Evolutionary conservation across 2,113 vertebrate species (phyloP), one percentile per base, ranked within the genome.

Genomic region (Onychorhynchus coronatus): DNA sequence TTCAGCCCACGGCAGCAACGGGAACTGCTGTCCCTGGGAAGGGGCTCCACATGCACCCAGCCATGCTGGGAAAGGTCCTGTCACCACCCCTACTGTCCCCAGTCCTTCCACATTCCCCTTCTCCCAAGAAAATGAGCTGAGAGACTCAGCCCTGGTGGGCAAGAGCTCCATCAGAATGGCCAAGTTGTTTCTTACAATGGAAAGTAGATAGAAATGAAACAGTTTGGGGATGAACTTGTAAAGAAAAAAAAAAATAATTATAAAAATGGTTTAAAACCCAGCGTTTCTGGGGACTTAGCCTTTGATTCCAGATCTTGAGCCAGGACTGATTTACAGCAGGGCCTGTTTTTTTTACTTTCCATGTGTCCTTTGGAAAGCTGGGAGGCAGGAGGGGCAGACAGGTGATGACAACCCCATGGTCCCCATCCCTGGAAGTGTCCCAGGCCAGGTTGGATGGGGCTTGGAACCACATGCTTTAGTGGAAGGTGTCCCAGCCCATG

Each of bases 301-400:
- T n/a, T 24, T 39, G 3, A 1, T 37, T 12, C 31, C 2, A 7
- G 35, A 3, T 4, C 1, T 1, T 4, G 42, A 44, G 27, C 14
- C 27, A 56, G 5, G 22, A 1, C 50, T 3, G 25, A 22, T 12
- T 31, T 28, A 19, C 31, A 50, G 58, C 35, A 25, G 8, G 8
- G 65, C 39, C 23, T 14, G 20, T 12, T 11, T 44, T 14, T 12
- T 28, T 22, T 41, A 16, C 14, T 52, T 65, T 44, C 14, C 25
- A 16, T 3, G 12, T 14, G n/a, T n/a, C 28, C 14, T 22, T n/a
- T 8, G 8, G 14, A 30, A 33, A 53, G 11, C 6, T 4, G 2
- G 35, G 52, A 50, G 61, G 58, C 18, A 18, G 21, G 8, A 35
- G 83, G 71, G 30, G 5, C 20, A 1, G 23, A 9, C 1, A 7